phyloP scores from a whole-genome alignment of 2,113 vertebrate genomes.

The Xiphophorus hellerii region DNA sequence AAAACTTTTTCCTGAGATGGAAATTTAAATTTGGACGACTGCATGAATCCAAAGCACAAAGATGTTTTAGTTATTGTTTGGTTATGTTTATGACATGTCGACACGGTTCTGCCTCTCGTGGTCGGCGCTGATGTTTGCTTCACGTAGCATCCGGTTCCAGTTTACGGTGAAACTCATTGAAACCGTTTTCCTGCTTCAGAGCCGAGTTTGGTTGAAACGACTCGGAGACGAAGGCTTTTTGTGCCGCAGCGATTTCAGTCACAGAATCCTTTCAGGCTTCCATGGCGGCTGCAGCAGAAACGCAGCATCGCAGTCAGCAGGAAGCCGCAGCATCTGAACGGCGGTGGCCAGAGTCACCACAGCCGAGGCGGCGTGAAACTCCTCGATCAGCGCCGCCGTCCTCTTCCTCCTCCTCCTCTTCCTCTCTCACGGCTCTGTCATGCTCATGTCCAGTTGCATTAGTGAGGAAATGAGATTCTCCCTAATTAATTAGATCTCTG shows the following conservation, averaged over 20 bases:
- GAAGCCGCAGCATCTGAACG: conserved; percentile 23
- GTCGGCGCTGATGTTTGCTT: too few relatives aligned
- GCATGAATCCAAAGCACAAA: too few relatives aligned
- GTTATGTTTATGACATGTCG: too few relatives aligned
- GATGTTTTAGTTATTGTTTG: too few relatives aligned
- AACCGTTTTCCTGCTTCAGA: neutral
- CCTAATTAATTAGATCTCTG: conserved; percentile 85
- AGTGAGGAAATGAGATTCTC: conserved; percentile 83
- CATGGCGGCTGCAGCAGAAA: neutral
- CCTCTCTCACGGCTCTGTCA: conserved; percentile 61
- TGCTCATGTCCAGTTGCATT: conserved; percentile 80
- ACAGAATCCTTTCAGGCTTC: neutral
- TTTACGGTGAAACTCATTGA: neutral
- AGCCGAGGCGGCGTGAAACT: conserved; percentile 46
- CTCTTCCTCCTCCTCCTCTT: conserved; percentile 33
- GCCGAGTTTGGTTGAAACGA: neutral
- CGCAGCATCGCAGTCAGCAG: conserved; percentile 4
- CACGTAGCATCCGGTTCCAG: neutral
- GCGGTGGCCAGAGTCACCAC: conserved; percentile 60
- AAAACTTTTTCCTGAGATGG: too few relatives aligned
- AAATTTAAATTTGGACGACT: too few relatives aligned
- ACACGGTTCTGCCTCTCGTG: too few relatives aligned
- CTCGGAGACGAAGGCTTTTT: neutral
- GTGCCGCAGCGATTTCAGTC: neutral
- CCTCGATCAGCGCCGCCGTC: conserved; percentile 35